Conservation (phyloP, 1,140 invertebrate species). For the Nephila pilipes region DNA sequence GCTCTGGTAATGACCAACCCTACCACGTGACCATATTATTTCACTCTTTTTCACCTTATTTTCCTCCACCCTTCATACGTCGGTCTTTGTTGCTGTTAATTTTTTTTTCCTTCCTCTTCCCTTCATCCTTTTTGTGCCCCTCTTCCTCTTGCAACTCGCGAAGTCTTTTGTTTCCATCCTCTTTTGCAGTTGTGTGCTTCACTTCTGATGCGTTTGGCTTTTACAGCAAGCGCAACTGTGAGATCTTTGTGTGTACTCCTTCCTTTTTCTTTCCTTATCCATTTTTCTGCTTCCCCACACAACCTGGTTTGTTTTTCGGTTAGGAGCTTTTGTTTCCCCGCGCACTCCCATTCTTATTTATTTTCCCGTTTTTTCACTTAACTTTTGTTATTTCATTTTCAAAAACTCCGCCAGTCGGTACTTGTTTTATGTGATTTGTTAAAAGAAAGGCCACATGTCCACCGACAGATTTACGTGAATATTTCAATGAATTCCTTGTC, state of each 20-base stretch:
- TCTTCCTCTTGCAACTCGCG: background rate
- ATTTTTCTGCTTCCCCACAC: background rate
- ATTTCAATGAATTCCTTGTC: conserved; percentile 24
- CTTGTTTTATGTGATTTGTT: conserved; percentile 38
- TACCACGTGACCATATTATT: conserved; percentile 76
- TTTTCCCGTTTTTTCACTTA: background rate
- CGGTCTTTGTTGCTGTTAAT: conserved; percentile 34
- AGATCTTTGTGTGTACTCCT: background rate
- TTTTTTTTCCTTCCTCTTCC: conserved; percentile 9
- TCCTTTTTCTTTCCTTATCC: background rate
- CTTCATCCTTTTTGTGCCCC: conserved; percentile 13
- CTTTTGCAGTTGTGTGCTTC: background rate
- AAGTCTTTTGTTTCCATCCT: conserved; percentile 67
- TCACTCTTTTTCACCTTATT: conserved; percentile 76
- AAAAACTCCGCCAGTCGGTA: background rate
- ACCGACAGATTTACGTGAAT: conserved; percentile 1
- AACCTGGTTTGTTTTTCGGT: conserved; percentile 21
- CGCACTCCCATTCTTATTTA: background rate
- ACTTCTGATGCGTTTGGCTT: background rate
- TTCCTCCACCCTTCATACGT: background rate
- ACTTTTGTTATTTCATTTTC: conserved; percentile 2
- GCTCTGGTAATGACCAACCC: conserved; percentile 72
- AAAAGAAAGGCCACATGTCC: background rate
- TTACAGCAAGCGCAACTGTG: background rate
- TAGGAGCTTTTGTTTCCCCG: background rate